Conservation (phyloP, 1,140 invertebrate genomes). For the Ceratina japonica region DNA sequence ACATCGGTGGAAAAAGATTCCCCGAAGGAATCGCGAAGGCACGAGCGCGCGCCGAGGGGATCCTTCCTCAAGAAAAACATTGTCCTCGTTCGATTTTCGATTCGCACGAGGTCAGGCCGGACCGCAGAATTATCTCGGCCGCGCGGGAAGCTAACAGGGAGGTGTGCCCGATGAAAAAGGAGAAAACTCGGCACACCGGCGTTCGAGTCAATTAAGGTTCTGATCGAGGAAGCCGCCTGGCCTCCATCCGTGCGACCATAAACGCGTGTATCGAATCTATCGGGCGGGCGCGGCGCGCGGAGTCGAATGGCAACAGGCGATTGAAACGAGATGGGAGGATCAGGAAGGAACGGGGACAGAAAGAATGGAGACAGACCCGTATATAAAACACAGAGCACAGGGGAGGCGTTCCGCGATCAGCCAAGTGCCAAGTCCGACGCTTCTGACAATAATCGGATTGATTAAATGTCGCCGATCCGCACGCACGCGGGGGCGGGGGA, state of each 20-base stretch:
- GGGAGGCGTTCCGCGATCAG: constrained; percentile 33
- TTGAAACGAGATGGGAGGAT: neutral
- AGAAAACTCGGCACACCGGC: constrained; percentile 38
- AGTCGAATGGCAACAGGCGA: neutral
- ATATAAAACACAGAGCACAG: constrained; percentile 30
- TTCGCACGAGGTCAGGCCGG: neutral
- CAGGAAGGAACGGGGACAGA: constrained; percentile 4
- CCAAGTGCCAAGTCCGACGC: constrained; percentile 60
- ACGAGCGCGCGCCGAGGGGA: neutral
- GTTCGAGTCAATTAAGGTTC: constrained; percentile 64
- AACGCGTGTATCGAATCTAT: constrained; percentile 29
- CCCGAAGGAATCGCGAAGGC: neutral
- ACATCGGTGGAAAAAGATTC: neutral
- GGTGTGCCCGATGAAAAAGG: constrained; percentile 43
- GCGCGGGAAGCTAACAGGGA: constrained; percentile 15
- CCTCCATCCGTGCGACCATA: no score
- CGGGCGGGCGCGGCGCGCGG: constrained; percentile 22
- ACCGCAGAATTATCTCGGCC: constrained; percentile 53
- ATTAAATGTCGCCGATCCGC: constrained; percentile 66
- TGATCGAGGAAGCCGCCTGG: constrained; percentile 58
- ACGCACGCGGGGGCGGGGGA: no score
- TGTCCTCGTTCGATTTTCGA: constrained; percentile 14
- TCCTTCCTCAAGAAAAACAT: constrained; percentile 40
- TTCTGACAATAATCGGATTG: constrained; percentile 68
- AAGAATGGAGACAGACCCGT: constrained; percentile 13